Base-by-base conservation (phyloP, 2,888 invertebrate species). In the Invenusta paracnida region DNA sequence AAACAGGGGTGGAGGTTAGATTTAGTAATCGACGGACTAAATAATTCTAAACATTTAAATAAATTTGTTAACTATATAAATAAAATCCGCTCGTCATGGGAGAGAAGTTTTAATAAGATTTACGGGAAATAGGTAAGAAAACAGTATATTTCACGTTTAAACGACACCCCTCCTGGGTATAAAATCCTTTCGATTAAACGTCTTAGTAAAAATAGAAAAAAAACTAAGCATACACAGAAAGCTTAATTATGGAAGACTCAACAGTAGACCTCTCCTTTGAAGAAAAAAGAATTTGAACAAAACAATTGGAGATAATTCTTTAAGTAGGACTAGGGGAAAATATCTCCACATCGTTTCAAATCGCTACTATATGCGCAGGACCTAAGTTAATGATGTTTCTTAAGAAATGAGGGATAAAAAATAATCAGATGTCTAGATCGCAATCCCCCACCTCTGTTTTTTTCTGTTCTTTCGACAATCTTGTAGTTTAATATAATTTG, bases 291-390 rank as follows among this genome's bases (percentile, higher is more conserved):
- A 73, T 73, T 73, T 73, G 73, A 73, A 73, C 73, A 73, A 73
- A 73, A 73, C 73, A 73, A 73, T 73, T 73, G 11, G 2, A 23
- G 73, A 73, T 73, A 73, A 73, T 73, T 73, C 73, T 73, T 73
- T 73, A 73, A 73, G 73, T 73, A 25, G 17, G 73, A 23, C 5
- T 73, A 5, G 27, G 73, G 48, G 5, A 48, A 48, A 48, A 48
- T 48, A 48, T 48, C 48, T 48, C 17, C 17, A 48, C 48, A 48
- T 73, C 11, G 73, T 73, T 73, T 73, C 2, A 73, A 73, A 73
- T 73, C 11, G 25, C 73, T 73, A 73, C 25, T n/a, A 73, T 73
- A 23, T 23, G 17, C 73, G 5, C 25, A 73, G 73, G 73, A 25
- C 25, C 23, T n/a, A 73, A 73, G 17, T 73, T 25, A 73, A 73